Percentiles rank a stretch among this genome's conserved stretches.
phyloP scores from a whole-genome alignment of 2,888 invertebrate genomes.

The Lepetodrilus schrolli region DNA sequence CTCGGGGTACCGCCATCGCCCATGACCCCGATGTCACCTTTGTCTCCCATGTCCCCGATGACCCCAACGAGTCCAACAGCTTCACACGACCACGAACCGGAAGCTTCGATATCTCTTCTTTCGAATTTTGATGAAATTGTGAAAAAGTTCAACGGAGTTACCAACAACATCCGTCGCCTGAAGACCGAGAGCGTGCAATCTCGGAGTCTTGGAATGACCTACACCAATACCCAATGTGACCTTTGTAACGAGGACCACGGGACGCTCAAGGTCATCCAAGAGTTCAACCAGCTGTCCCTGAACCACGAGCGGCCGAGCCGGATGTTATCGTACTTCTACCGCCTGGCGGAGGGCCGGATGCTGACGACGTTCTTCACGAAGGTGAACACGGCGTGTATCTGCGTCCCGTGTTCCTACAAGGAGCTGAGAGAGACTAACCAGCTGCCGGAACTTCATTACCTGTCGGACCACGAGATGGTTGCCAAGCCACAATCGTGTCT shows the following conservation, averaged over 20 bases:
- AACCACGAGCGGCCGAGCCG: constrained; percentile 55
- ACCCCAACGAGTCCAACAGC: constrained; percentile 43
- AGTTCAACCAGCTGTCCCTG: constrained; percentile 61
- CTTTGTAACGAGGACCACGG: constrained; percentile 66
- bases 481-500: constrained; percentile 50
- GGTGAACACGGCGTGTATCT: constrained; percentile 67
- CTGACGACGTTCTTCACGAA: constrained; percentile 67
- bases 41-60: constrained; percentile 37
- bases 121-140: constrained; percentile 67
- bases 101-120: constrained; percentile 56
- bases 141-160: constrained; percentile 61
- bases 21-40: constrained; percentile 30
- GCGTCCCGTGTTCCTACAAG: constrained; percentile 67
- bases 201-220: constrained; percentile 66
- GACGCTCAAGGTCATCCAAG: constrained; percentile 67
- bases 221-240: constrained; percentile 64
- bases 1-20: not conserved
- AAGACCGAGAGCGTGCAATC: constrained; percentile 63
- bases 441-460: constrained; percentile 50
- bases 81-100: not conserved
- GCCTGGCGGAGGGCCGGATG: constrained; percentile 58
- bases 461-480: constrained; percentile 52
- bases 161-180: constrained; percentile 53
- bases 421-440: constrained; percentile 56
- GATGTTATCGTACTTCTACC: constrained; percentile 58